Conservation (phyloP, 2,888 invertebrate genomes). For the Plusia festucae region DNA sequence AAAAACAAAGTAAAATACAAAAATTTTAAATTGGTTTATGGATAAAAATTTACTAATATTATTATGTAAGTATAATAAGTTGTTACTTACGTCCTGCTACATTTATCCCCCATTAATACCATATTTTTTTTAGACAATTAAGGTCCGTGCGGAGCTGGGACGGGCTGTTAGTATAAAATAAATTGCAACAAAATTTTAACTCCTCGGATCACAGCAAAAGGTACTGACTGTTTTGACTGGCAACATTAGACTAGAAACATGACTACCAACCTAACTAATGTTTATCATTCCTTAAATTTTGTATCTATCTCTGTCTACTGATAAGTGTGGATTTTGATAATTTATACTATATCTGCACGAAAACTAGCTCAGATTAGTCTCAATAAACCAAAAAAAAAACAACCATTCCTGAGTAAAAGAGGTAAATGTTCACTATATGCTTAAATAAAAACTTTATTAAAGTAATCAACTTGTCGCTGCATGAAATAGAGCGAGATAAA, state of each 20-base stretch:
- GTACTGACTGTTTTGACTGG: too few relatives aligned
- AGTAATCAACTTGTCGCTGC: constrained; percentile 13
- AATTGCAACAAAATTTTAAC: too few relatives aligned
- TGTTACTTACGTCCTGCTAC: too few relatives aligned
- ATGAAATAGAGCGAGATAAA: constrained; percentile 53
- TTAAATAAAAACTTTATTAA: not conserved
- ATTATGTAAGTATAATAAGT: too few relatives aligned
- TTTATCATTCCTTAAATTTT: constrained; percentile 25
- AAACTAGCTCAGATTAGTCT: not conserved
- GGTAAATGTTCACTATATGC: not conserved
- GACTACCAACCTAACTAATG: constrained; percentile 26
- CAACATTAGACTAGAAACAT: constrained; percentile 22
- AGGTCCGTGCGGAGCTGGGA: too few relatives aligned
- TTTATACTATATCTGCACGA: not conserved
- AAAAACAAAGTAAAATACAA: too few relatives aligned
- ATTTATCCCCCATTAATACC: too few relatives aligned
- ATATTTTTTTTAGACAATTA: too few relatives aligned
- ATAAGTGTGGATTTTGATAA: constrained; percentile 26
- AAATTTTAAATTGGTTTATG: too few relatives aligned
- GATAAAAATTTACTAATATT: too few relatives aligned
- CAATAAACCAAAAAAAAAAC: not conserved
- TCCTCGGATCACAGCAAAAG: too few relatives aligned
- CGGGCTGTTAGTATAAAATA: too few relatives aligned
- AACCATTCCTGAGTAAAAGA: not conserved
- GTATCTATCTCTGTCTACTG: constrained; percentile 58